These are phyloP conservation scores for Pomatorhinus ruficollis DNA, from an alignment of 2,113 vertebrate species.

Conservation along the genomic window DNA sequence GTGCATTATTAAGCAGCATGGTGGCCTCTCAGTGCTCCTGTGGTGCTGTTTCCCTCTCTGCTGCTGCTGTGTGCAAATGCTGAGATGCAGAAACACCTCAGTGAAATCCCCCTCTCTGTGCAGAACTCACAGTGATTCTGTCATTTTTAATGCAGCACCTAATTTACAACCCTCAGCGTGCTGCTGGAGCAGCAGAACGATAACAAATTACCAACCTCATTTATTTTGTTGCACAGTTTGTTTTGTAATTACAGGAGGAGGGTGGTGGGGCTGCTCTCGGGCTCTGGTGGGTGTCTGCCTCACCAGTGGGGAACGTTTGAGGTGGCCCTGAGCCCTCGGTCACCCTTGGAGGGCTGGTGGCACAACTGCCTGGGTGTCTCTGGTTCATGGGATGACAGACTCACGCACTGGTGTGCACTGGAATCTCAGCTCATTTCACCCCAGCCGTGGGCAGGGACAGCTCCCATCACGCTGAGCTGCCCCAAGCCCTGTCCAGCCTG, in stretches of 20 bases:
- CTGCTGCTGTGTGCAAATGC: not conserved
- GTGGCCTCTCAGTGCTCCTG: not conserved
- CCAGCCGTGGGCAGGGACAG: not conserved
- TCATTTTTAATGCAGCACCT: slow-evolving; percentile 33
- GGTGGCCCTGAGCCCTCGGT: not conserved
- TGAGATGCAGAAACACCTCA: not conserved
- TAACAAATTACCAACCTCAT: slow-evolving; percentile 41
- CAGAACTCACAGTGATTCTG: not conserved
- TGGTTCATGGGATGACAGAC: not conserved
- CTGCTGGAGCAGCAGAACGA: not conserved
- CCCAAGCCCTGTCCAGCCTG: not conserved
- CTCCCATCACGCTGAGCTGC: not conserved
- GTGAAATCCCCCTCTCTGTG: not conserved
- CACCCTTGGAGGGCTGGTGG: not conserved
- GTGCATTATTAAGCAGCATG: fast-evolving
- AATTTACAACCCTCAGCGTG: slow-evolving; percentile 1
- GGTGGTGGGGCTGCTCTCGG: not conserved
- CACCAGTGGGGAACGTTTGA: not conserved
- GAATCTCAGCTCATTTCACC: not conserved
- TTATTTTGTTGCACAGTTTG: slow-evolving; percentile 15
- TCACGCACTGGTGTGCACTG: not conserved
- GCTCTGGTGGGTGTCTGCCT: not conserved
- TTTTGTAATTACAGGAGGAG: slow-evolving; percentile 2
- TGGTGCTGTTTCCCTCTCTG: not conserved
- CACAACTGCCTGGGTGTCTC: not conserved